Base-by-base conservation (phyloP, 2,888 invertebrate genomes). In the Spodoptera picta region DNA sequence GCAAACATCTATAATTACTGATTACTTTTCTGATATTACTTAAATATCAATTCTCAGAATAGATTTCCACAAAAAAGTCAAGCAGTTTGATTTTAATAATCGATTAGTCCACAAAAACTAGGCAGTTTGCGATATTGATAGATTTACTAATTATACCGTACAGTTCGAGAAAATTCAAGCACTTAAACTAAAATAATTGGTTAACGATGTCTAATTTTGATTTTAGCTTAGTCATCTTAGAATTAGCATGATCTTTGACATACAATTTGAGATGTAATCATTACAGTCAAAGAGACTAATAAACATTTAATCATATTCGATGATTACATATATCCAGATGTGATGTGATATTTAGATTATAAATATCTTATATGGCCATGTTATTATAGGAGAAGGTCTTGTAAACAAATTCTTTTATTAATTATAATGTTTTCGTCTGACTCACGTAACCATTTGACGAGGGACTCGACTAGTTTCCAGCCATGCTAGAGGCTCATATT, bases 221-320 rank as follows among this genome's bases (percentile, higher is more conserved):
- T 69, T 63, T 46, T 43, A 36, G 52, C 46, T 53, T 11, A 31
- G 12, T 69, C 49, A 73, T 41, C 9, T 2, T 49, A 23, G 52
- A 31, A 41, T 10, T 50, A 14, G 44, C n/a, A 24, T 44, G 36
- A 51, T 23, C 50, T 51, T 53, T 43, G 65, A 44, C 31, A 36
- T 12, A 11, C 7, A 64, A 56, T 57, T 46, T 64, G 56, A n/a
- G 10, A 43, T 5, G n/a, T 55, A 14, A 42, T 19, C 43, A 24
- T 46, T 45, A 47, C 50, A 54, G 24, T 36, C 49, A 65, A 53
- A 64, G 19, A 71, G 12, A 56, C 23, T 49, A 12, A 6, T 46
- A 43, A 46, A 41, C 10, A 36, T 56, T 6, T 9, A 36, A 36
- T 36, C 7, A 5, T 36, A 36, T 6, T 9, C 19, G 19, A 1